These are phyloP conservation scores for Haliclystus octoradiatus DNA, from an alignment of 30 jellyfish, hydroid and myxozoan species.

Conservation along the genomic window DNA sequence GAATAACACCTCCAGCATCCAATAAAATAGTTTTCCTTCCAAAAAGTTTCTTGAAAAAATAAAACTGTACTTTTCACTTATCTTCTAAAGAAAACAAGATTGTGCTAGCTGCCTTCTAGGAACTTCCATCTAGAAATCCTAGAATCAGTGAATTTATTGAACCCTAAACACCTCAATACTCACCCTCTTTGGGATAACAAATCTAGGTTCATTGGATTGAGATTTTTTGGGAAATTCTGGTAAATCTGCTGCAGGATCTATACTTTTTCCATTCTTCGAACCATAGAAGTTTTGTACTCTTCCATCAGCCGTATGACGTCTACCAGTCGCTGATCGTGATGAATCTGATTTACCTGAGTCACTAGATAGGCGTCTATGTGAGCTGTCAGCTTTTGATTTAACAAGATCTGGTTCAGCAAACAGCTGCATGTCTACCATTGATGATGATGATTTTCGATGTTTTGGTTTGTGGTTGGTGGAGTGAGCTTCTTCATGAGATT, in stretches of 20 bases:
- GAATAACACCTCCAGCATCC: no score
- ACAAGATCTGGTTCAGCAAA: not conserved
- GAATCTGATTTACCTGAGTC: not conserved
- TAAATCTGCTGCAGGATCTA: slow-evolving; percentile 1
- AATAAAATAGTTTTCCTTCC: not conserved
- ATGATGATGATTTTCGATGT: no score
- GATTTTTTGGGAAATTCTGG: slow-evolving; percentile 4
- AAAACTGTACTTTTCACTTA: no score
- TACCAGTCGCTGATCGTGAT: not conserved
- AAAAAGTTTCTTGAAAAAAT: not conserved
- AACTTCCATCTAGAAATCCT: no score
- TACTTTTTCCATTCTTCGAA: not conserved
- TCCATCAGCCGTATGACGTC: slow-evolving; percentile 15
- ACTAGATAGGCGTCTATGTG: not conserved
- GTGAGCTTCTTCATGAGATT: no score
- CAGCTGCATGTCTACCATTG: not conserved
- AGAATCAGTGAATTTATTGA: no score
- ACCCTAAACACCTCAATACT: not conserved
- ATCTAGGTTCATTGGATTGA: slow-evolving; percentile 1
- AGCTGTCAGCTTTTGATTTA: not conserved
- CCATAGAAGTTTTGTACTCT: slow-evolving; percentile 2
- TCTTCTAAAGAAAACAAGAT: not conserved
- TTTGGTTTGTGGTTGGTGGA: no score
- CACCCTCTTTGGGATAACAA: slow-evolving; percentile 6
- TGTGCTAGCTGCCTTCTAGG: not conserved